phyloP scores from a whole-genome alignment of 2,888 invertebrate species.

The Selenia dentaria region DNA sequence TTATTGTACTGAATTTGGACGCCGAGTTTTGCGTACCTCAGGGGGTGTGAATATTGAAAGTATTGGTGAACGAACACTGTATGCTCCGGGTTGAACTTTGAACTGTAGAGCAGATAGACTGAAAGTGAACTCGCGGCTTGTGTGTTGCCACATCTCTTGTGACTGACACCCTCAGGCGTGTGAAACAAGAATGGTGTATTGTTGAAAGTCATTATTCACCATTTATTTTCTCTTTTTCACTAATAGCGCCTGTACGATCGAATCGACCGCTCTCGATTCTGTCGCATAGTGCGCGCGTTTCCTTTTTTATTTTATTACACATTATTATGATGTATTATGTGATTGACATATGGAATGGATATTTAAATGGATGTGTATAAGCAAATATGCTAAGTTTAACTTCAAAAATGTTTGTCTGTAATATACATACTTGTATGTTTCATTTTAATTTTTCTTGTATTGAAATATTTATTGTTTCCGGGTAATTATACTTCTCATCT shows the following conservation, averaged over 20 bases:
- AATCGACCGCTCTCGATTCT: too few relatives aligned
- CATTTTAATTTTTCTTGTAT: constrained; percentile 29
- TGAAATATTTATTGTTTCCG: constrained; percentile 36
- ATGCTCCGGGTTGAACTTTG: background rate
- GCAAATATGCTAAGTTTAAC: constrained; percentile 49
- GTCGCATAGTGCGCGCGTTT: constrained; percentile 30
- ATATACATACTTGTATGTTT: constrained; percentile 30
- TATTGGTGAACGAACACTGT: too few relatives aligned
- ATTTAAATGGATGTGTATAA: constrained; percentile 36
- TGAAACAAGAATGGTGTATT: background rate
- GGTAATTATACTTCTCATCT: constrained; percentile 39
- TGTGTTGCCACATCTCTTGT: background rate
- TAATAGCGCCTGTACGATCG: background rate
- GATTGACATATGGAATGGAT: constrained; percentile 34
- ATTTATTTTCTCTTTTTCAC: background rate
- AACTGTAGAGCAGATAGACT: too few relatives aligned
- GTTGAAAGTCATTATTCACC: background rate
- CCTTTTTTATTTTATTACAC: constrained; percentile 58
- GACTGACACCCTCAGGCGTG: background rate
- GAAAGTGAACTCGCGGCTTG: background rate
- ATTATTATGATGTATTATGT: constrained; percentile 45
- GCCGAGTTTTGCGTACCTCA: too few relatives aligned
- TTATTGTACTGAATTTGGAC: too few relatives aligned
- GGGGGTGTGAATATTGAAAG: too few relatives aligned
- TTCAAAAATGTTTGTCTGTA: constrained; percentile 37